These are phyloP conservation scores for Drosophila bocqueti DNA, from an alignment of 1,140 invertebrate genomes.

Conservation along the genomic window DNA sequence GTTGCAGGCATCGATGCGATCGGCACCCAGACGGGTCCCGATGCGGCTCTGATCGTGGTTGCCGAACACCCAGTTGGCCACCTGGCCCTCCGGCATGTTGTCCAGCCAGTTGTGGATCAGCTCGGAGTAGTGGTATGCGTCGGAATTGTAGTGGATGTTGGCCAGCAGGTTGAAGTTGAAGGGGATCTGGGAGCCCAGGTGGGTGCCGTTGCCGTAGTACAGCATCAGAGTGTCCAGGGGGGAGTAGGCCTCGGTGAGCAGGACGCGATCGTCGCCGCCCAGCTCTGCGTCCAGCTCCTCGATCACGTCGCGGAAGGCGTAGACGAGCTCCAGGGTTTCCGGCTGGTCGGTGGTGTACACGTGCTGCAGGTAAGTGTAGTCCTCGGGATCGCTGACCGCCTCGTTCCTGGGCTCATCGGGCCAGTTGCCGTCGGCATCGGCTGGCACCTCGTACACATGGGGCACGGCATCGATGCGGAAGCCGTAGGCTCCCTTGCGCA, in stretches of 20 bases:
- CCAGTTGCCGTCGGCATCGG: constrained; percentile 86
- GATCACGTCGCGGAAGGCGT: constrained; percentile 86
- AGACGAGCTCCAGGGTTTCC: constrained; percentile 87
- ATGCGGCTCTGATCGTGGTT: constrained; percentile 89
- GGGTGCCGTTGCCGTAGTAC: constrained; percentile 87
- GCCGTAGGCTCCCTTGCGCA: constrained; percentile 90
- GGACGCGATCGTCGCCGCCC: constrained; percentile 86
- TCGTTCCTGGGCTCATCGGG: constrained; percentile 87
- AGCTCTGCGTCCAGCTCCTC: constrained; percentile 85
- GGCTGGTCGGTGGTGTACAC: constrained; percentile 88
- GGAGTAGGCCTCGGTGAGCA: constrained; percentile 91
- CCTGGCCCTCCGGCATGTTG: constrained; percentile 86
- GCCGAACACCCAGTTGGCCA: constrained; percentile 89
- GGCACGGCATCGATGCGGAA: constrained; percentile 91
- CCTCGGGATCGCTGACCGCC: constrained; percentile 71
- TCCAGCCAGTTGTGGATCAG: constrained; percentile 87
- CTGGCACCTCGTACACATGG: constrained; percentile 86
- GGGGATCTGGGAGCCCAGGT: constrained; percentile 88
- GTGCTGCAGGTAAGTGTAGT: constrained; percentile 88
- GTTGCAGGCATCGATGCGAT: constrained; percentile 88
- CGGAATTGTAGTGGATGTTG: constrained; percentile 86
- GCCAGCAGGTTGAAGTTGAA: constrained; percentile 89
- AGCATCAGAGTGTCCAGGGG: constrained; percentile 87
- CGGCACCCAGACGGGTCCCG: constrained; percentile 86
- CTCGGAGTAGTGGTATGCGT: constrained; percentile 86